Evolutionary conservation across 2,113 vertebrate genomes (phyloP).

Genomic region (Pholis gunnellus): DNA sequence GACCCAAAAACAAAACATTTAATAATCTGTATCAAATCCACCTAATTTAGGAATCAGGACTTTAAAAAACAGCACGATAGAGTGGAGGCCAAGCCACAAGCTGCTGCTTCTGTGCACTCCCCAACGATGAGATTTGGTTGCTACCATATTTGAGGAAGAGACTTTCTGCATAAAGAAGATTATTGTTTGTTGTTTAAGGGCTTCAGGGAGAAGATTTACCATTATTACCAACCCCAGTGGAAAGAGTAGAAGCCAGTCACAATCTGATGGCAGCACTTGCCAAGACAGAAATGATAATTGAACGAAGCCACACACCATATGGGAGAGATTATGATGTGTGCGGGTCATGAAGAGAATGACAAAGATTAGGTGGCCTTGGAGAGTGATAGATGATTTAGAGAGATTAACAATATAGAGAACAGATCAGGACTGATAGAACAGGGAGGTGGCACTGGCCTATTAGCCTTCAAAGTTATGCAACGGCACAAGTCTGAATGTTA

Average conservation of each 20-base stretch:
- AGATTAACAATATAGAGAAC: constrained; percentile 68
- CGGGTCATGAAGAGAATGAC: constrained; percentile 72
- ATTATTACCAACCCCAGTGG: constrained; percentile 83
- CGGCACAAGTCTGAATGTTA: constrained; percentile 15
- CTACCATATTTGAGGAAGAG: constrained; percentile 82
- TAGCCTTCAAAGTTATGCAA: constrained; percentile 62
- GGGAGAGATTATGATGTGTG: constrained; percentile 80
- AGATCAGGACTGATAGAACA: constrained; percentile 24
- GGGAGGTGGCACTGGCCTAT: constrained; percentile 27
- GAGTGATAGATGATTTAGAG: constrained; percentile 62
- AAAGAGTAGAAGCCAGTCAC: constrained; percentile 78
- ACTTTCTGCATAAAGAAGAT: constrained; percentile 88
- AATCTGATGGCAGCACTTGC: constrained; percentile 70
- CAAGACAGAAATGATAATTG: constrained; percentile 77
- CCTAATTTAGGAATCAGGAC: background rate
- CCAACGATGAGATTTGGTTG: constrained; percentile 62
- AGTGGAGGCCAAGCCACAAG: constrained; percentile 38
- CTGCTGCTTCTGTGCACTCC: constrained; percentile 51
- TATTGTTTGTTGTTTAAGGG: constrained; percentile 85
- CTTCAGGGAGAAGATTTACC: constrained; percentile 76
- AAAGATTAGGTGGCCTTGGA: constrained; percentile 77
- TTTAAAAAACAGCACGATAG: constrained; percentile 21
- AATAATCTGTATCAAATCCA: background rate
- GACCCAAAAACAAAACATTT: constrained; percentile 44
- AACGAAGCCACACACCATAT: constrained; percentile 81